Conservation (phyloP, 2,888 invertebrate genomes). For the Tipula confusa region DNA sequence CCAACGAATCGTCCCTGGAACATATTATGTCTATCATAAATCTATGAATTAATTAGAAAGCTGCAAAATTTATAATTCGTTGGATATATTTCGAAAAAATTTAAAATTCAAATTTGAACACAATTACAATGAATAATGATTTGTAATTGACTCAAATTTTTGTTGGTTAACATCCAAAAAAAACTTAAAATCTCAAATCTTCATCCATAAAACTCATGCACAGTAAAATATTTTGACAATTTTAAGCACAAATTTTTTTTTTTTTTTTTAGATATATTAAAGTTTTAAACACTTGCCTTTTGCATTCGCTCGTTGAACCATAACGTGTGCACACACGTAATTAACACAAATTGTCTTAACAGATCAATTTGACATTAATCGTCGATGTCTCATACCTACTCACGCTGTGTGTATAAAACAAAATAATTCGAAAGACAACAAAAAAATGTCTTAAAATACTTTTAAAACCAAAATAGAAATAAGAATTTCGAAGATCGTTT, state of each 20-base stretch:
- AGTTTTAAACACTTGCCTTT: conserved; percentile 1
- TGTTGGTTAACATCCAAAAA: background rate
- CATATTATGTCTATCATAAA: background rate
- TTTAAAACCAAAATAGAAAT: conserved; percentile 6
- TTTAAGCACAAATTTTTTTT: too few relatives aligned
- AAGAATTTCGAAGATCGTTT: conserved; percentile 6
- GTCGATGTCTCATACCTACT: background rate
- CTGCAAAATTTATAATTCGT: background rate
- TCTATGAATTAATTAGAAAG: background rate
- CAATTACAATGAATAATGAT: background rate
- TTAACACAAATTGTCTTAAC: conserved; percentile 3
- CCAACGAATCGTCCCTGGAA: background rate
- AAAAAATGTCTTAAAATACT: background rate
- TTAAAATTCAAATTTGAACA: background rate
- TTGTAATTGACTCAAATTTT: background rate
- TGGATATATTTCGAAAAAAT: background rate
- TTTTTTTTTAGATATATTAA: background rate
- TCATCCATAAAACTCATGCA: background rate
- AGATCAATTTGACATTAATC: conserved; percentile 20
- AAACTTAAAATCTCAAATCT: background rate
- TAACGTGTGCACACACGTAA: background rate
- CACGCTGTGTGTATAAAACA: background rate
- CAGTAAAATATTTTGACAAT: conserved; percentile 13
- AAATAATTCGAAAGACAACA: background rate
- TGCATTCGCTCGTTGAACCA: background rate